Conservation (phyloP, 2,888 invertebrate genomes). For the Eudemis profundana region DNA sequence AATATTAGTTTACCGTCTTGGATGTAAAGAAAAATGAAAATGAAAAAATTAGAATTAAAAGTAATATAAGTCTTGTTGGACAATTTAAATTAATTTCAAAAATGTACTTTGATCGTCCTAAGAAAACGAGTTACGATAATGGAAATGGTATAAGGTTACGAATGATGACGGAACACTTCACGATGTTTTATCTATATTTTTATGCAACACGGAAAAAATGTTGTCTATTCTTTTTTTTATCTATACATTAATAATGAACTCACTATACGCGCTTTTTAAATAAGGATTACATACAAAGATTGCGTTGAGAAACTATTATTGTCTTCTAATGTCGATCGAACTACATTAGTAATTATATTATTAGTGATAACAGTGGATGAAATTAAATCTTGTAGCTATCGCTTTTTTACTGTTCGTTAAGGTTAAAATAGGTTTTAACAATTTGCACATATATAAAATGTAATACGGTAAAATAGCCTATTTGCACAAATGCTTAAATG, state of each 20-base stretch:
- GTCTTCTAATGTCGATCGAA: not conserved
- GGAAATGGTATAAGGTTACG: not conserved
- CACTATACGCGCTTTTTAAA: too few species aligned
- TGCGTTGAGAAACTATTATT: not conserved
- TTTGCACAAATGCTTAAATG: constrained; percentile 19
- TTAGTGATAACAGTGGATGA: constrained; percentile 12
- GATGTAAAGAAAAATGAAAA: not conserved
- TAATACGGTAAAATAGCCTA: not conserved
- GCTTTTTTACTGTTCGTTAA: constrained; percentile 1
- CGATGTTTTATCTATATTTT: not conserved
- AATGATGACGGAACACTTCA: not conserved
- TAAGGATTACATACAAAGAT: too few species aligned
- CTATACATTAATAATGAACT: too few species aligned
- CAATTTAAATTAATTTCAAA: constrained; percentile 4
- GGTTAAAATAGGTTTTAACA: not conserved
- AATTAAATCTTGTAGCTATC: constrained; percentile 1
- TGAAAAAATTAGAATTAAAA: too few species aligned
- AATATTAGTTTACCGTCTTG: not conserved
- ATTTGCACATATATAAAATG: not conserved
- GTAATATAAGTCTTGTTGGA: constrained; percentile 1
- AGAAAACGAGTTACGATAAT: not conserved
- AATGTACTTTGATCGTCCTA: constrained; percentile 4
- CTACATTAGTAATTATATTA: not conserved
- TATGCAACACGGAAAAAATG: not conserved
- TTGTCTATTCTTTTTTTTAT: too few species aligned